Evolutionary conservation across 2,888 invertebrate genomes (phyloP).

Genomic region (Leptinotarsa rubiginosa): DNA sequence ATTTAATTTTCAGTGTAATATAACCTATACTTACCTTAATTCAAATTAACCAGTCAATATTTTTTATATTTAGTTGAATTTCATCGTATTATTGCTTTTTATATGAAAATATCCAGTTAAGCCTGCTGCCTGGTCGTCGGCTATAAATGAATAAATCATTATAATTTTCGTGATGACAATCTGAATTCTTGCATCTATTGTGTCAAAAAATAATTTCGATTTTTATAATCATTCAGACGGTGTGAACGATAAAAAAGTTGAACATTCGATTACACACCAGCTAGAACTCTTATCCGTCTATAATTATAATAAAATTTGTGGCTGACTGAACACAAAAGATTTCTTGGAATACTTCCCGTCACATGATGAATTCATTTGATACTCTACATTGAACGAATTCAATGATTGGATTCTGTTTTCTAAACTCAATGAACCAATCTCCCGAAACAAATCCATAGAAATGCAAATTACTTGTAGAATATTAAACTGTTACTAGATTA

Average conservation of each 20-base stretch:
- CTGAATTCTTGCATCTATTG: too few species aligned
- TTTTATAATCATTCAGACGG: not conserved
- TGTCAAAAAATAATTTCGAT: too few species aligned
- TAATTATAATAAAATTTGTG: not conserved
- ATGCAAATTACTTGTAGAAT: not conserved
- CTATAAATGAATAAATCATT: too few species aligned
- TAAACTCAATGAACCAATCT: constrained; percentile 6
- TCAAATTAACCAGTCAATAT: too few species aligned
- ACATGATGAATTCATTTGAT: not conserved
- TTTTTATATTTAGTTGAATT: too few species aligned
- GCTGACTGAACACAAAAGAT: not conserved
- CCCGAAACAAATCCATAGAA: not conserved
- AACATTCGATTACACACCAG: not conserved
- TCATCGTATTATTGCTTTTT: too few species aligned
- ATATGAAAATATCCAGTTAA: too few species aligned
- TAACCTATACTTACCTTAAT: too few species aligned
- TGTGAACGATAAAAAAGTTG: not conserved
- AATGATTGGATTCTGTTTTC: constrained; percentile 6
- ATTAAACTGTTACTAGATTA: not conserved
- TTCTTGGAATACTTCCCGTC: constrained; percentile 1
- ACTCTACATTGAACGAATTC: not conserved
- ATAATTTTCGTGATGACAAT: too few species aligned
- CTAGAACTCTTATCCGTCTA: not conserved
- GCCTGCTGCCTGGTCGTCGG: too few species aligned
- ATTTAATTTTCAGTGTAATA: too few species aligned